Percentiles rank a stretch among this genome's conserved stretches.
These are phyloP conservation scores for Pyrocephalus nanus DNA, from an alignment of 2,797 vertebrate species.

Conservation along the genomic window DNA sequence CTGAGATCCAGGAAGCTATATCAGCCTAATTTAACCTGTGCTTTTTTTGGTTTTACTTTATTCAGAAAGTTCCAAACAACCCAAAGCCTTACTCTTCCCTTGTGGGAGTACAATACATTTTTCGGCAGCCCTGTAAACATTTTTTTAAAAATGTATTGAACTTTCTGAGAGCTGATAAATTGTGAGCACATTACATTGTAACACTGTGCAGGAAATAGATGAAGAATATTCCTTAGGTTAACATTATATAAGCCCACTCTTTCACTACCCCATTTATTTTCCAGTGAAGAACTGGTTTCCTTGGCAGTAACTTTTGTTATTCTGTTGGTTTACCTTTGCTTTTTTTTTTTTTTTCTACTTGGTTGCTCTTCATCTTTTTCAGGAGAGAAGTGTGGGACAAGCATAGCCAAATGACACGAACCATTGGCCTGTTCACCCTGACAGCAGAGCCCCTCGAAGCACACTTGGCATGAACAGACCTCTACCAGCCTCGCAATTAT, in stretches of 20 bases:
- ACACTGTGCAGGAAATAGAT: not conserved
- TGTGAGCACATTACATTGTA: not conserved
- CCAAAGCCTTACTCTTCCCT: not conserved
- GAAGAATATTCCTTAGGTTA: not conserved
- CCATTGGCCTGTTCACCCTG: constrained; percentile 15
- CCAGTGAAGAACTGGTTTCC: not conserved
- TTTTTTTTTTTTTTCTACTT: not conserved
- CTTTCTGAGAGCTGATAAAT: not conserved
- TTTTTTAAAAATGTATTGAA: rapidly evolving
- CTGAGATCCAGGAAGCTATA: not conserved
- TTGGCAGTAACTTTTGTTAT: not conserved
- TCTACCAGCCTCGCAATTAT: constrained; percentile 70
- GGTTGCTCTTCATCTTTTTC: not conserved
- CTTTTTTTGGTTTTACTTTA: not conserved
- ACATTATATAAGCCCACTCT: not conserved
- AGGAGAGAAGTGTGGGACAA: not conserved
- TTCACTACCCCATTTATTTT: not conserved
- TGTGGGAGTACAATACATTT: not conserved
- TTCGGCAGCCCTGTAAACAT: not conserved
- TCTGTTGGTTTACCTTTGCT: not conserved
- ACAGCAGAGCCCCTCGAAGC: constrained; percentile 31
- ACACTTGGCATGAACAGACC: constrained; percentile 59
- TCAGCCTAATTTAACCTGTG: not conserved
- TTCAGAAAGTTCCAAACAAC: not conserved
- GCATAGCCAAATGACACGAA: not conserved